Evolutionary conservation across 1,140 invertebrate genomes (phyloP).

Genomic region (Ooceraea biroi): DNA sequence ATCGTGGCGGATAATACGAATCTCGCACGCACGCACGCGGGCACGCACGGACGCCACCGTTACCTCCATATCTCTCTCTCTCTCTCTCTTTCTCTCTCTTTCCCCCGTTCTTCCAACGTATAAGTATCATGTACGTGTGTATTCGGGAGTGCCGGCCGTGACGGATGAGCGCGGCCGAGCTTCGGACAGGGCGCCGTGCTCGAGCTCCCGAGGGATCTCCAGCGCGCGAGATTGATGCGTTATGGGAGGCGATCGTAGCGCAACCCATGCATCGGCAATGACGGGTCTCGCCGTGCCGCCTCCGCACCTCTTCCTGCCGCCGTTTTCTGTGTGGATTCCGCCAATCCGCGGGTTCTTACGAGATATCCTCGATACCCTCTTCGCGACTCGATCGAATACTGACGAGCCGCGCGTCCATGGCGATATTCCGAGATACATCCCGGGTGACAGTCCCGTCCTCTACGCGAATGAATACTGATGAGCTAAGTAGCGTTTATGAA

Average conservation of each 20-base stretch:
- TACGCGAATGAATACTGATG: neutral
- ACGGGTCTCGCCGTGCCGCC: conserved; percentile 46
- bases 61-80: conserved; percentile 24
- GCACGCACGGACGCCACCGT: conserved; percentile 18
- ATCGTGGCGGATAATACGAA: conserved; percentile 54
- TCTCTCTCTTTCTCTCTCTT: conserved; percentile 17
- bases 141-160: conserved; percentile 63
- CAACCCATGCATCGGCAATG: conserved; percentile 74
- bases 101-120: too few species aligned
- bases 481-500: neutral
- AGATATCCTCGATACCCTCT: conserved; percentile 2
- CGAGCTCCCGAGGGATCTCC: conserved; percentile 60
- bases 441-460: neutral
- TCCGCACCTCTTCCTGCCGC: neutral
- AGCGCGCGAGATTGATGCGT: conserved; percentile 71
- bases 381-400: conserved; percentile 39
- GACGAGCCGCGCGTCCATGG: conserved; percentile 17
- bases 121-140: conserved; percentile 27
- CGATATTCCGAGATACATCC: neutral
- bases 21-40: conserved; percentile 56
- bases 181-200: conserved; percentile 67
- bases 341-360: conserved; percentile 36
- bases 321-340: conserved; percentile 42
- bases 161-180: conserved; percentile 70
- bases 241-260: conserved; percentile 73